Percentiles rank a stretch among this genome's conserved stretches.
Evolutionary conservation across 2,888 invertebrate species (phyloP).

Genomic region (Sylvicola fuscatus): DNA sequence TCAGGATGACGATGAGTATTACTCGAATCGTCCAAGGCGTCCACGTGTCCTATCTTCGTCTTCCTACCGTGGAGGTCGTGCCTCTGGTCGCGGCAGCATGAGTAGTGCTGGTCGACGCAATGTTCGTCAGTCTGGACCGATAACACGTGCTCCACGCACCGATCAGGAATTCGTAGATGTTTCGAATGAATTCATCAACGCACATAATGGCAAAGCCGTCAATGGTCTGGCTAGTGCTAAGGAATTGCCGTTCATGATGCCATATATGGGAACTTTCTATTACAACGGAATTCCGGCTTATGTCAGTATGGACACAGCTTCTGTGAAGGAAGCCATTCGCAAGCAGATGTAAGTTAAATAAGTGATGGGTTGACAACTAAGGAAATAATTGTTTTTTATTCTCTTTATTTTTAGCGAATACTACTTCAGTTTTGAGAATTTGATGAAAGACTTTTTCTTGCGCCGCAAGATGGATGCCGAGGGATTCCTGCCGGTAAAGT

Average conservation of each 20-base stretch:
- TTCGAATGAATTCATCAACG: background rate
- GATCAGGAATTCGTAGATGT: background rate
- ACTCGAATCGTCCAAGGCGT: conserved; percentile 17
- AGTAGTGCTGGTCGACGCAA: conserved; percentile 12
- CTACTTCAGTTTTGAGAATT: conserved; percentile 94
- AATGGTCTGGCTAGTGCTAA: background rate
- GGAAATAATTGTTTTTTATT: conserved; percentile 4
- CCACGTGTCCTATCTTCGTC: conserved; percentile 19
- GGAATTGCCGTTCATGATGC: conserved; percentile 6
- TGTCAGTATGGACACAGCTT: conserved; percentile 26
- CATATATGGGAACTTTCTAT: conserved; percentile 24
- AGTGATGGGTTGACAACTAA: conserved; percentile 1
- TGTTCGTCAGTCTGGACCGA: conserved; percentile 14
- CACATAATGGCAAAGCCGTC: background rate
- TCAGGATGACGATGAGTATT: conserved; percentile 2
- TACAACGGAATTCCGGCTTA: conserved; percentile 21
- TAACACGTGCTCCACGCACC: conserved; percentile 5
- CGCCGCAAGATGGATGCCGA: conserved; percentile 90
- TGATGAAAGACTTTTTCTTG: conserved; percentile 88
- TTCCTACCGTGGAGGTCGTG: conserved; percentile 23
- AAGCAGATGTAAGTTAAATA: conserved; percentile 70
- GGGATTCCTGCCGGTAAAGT: conserved; percentile 79
- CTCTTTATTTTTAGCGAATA: conserved; percentile 61
- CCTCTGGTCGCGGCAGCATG: conserved; percentile 27
- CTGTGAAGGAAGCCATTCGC: conserved; percentile 63